Percentiles rank a stretch among this genome's conserved stretches.
Conservation (phyloP, 2,888 invertebrate species). For the Pharmacophagus antenor region DNA sequence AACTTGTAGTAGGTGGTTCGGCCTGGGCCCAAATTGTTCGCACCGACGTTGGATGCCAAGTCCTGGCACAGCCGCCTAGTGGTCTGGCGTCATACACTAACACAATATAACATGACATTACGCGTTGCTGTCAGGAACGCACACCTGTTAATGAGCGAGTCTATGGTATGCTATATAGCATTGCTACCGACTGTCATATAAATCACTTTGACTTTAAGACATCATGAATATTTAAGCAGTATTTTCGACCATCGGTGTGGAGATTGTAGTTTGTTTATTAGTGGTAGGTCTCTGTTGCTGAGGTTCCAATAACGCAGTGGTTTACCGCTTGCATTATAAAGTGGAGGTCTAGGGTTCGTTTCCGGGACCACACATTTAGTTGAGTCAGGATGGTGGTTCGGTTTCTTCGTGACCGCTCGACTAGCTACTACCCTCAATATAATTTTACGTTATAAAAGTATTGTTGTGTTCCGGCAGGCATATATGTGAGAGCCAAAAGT, state of each 20-base stretch:
- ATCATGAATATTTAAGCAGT: background rate
- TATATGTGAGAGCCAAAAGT: too few species aligned
- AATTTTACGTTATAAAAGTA: too few species aligned
- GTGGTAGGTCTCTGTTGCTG: too few species aligned
- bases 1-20: constrained; percentile 67
- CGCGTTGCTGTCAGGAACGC: constrained; percentile 23
- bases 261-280: background rate
- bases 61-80: constrained; percentile 43
- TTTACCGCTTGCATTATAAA: too few species aligned
- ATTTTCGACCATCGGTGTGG: background rate
- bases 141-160: constrained; percentile 20
- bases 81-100: constrained; percentile 38
- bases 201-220: background rate
- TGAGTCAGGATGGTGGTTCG: too few species aligned
- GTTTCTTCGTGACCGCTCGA: too few species aligned
- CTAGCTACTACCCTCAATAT: too few species aligned
- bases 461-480: too few species aligned
- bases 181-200: constrained; percentile 4
- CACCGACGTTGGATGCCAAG: constrained; percentile 68
- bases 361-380: too few species aligned
- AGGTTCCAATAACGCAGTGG: too few species aligned
- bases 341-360: too few species aligned
- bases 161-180: constrained; percentile 19
- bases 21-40: constrained; percentile 71
- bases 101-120: constrained; percentile 33